A percentile compares a stretch with the other conserved stretches of the same genome.
phyloP scores from a whole-genome alignment of 2,888 invertebrate genomes.

The Monoplex corrugatus region DNA sequence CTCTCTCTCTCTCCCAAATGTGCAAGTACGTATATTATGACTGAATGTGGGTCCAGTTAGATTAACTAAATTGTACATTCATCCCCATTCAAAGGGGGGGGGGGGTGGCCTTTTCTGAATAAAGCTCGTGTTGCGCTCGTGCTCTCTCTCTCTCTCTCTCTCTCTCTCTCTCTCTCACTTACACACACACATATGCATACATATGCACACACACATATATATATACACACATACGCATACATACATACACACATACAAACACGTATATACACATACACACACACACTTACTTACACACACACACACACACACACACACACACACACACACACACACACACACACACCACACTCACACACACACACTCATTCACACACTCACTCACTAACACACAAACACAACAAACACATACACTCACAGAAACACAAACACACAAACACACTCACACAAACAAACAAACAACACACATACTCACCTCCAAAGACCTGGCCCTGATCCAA shows the following conservation, averaged over 20 bases:
- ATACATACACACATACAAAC: not conserved
- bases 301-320: not conserved
- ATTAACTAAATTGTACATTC: too few species aligned
- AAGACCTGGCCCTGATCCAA: conserved; percentile 70
- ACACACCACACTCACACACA: not conserved
- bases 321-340: not conserved
- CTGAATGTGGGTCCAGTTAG: not conserved
- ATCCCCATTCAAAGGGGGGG: too few species aligned
- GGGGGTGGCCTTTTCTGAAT: not conserved
- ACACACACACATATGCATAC: conserved; percentile 8
- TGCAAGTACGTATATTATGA: not conserved
- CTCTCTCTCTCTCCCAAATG: conserved; percentile 25
- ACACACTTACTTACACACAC: not conserved
- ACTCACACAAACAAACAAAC: not conserved
- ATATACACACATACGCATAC: conserved; percentile 35
- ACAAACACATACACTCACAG: not conserved
- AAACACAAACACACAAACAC: not conserved
- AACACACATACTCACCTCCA: conserved; percentile 53
- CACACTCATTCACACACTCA: not conserved
- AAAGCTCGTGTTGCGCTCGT: not conserved
- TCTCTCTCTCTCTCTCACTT: too few species aligned
- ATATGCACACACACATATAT: not conserved
- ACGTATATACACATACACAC: not conserved
- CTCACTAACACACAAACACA: not conserved
- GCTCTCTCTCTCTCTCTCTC: not conserved